Evolutionary conservation across 2,888 invertebrate species (phyloP).

Genomic region (Cantharis rufa): DNA sequence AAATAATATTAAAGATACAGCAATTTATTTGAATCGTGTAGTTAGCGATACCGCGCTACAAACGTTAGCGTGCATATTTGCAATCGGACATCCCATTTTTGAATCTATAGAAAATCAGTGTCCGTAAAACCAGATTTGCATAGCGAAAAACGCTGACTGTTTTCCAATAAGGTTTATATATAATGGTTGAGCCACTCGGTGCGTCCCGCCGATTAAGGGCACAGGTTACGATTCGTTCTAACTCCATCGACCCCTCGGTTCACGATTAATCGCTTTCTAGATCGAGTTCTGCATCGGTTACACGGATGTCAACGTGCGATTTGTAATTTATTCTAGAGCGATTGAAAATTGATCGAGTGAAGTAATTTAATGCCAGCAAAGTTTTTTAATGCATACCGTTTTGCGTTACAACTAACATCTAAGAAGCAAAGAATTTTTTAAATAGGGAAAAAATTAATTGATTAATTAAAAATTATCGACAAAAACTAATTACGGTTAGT

Average conservation of each 20-base stretch:
- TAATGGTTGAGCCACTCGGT: conserved; percentile 15
- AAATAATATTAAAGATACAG: not conserved
- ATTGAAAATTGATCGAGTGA: conserved; percentile 32
- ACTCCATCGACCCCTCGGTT: conserved; percentile 23
- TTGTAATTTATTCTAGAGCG: conserved; percentile 30
- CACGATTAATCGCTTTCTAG: conserved; percentile 30
- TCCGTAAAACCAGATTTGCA: conserved; percentile 41
- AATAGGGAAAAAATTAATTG: not conserved
- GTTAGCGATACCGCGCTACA: not conserved
- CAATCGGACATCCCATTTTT: conserved; percentile 39
- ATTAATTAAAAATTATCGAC: not conserved
- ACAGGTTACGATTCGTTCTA: conserved; percentile 26
- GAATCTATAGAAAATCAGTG: conserved; percentile 34
- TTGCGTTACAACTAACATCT: not conserved
- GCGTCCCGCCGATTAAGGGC: conserved; percentile 11
- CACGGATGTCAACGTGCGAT: conserved; percentile 29
- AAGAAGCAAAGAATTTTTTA: not conserved
- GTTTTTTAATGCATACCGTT: conserved; percentile 25
- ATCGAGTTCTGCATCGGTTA: conserved; percentile 32
- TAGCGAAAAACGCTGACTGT: conserved; percentile 40
- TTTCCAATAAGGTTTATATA: conserved; percentile 39
- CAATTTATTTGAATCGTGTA: conserved; percentile 1
- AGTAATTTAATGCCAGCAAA: conserved; percentile 30
- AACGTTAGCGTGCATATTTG: conserved; percentile 9
- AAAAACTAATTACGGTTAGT: not conserved